Conservation (phyloP, 2,888 invertebrate species). For the Platypus cylindrus region DNA sequence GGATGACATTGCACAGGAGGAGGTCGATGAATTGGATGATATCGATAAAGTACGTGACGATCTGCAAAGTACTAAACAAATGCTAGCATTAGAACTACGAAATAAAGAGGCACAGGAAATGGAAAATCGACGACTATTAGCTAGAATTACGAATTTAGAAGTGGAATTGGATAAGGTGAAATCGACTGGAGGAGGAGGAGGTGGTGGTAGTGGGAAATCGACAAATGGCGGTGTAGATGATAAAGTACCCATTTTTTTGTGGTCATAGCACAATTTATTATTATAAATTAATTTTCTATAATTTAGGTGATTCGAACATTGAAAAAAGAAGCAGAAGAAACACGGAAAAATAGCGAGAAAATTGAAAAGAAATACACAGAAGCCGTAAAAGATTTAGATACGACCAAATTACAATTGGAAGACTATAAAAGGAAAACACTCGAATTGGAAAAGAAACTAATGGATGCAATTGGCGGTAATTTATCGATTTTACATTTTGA, state of each 20-base stretch:
- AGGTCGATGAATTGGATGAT: constrained; percentile 79
- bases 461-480: constrained; percentile 43
- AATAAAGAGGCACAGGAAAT: constrained; percentile 68
- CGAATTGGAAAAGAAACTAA: constrained; percentile 63
- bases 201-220: constrained; percentile 13
- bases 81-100: constrained; percentile 71
- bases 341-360: constrained; percentile 66
- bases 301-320: constrained; percentile 47
- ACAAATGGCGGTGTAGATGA: constrained; percentile 30
- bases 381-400: constrained; percentile 64
- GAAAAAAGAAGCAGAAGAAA: constrained; percentile 62
- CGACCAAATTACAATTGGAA: constrained; percentile 61
- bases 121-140: constrained; percentile 72
- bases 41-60: constrained; percentile 85
- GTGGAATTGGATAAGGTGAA: constrained; percentile 59
- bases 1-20: constrained; percentile 35
- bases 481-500: too few species aligned
- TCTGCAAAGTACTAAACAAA: constrained; percentile 82
- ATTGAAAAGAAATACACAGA: constrained; percentile 67
- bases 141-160: constrained; percentile 68
- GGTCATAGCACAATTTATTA: not conserved
- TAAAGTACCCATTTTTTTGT: constrained; percentile 22
- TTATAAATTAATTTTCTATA: too few species aligned
- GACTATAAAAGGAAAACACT: constrained; percentile 67
- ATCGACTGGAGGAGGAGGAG: constrained; percentile 15